Evolutionary conservation across 1,140 invertebrate genomes (phyloP), one percentile per base, ranked within the genome.

Genomic region (Bombus ignitus): DNA sequence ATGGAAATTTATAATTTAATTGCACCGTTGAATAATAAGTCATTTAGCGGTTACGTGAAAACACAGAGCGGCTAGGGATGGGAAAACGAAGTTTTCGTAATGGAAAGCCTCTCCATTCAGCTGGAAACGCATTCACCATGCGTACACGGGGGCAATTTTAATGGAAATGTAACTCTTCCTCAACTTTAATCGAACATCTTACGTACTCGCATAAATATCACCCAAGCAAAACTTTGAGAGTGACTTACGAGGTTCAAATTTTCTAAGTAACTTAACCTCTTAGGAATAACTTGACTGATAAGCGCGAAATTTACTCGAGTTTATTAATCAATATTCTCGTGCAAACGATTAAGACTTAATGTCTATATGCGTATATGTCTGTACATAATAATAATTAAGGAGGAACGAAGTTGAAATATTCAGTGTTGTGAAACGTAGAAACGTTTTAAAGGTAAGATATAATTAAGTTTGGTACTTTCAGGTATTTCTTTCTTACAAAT

Each of bases 1-100:
- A 89, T 89, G 87, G 88, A 90, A 90, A 90, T 90, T 79, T 76
- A 78, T 79, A 89, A 90, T 90, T 90, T 90, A 90, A 90, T 90
- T 89, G 88, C 89, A 73, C 44, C 77, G 66, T 75, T 90, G 89
- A 90, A 90, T 90, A 90, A 89, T 87, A 90, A 89, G 88, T 87
- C 78, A 42, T 71, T 71, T 71, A 42, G 70, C 70, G 81, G 81
- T 84, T 83, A 81, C 66, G 80, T 76, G 72, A 85, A 89, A 83
- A 84, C 81, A 66, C 87, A 32, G 57, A 53, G 10, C 12, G 22
- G 8, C 15, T 25, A 28, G 2, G 68, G 68, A 10, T 25, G 68
- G 66, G 66, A 68, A 71, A 44, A 44, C 70, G 42, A 87, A 89
- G 80, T 89, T 88, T 76, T 89, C 88, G 62, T 83, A 86, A 89